phyloP scores from a whole-genome alignment of 1,140 invertebrate genomes.

The Asobara japonica region DNA sequence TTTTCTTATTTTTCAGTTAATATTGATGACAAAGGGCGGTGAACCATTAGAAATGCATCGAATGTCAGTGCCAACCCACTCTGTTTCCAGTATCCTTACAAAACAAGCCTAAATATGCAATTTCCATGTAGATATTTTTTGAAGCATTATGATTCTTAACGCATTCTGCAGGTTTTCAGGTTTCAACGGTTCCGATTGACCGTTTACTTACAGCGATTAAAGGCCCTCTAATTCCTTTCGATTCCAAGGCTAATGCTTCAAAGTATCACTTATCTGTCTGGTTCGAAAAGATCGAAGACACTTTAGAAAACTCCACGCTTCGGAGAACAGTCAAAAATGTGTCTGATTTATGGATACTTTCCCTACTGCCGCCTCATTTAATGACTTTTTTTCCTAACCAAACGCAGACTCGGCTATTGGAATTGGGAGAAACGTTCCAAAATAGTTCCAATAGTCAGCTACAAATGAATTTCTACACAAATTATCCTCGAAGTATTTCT shows the following conservation, averaged over 20 bases:
- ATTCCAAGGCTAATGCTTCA: slow-evolving; percentile 60
- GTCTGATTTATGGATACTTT: slow-evolving; percentile 65
- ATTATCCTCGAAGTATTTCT: slow-evolving; percentile 68
- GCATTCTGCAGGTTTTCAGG: slow-evolving; percentile 25
- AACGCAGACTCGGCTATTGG: slow-evolving; percentile 58
- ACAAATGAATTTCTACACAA: slow-evolving; percentile 66
- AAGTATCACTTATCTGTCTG: slow-evolving; percentile 63
- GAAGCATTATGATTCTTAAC: slow-evolving; percentile 28
- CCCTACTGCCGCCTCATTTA: slow-evolving; percentile 63
- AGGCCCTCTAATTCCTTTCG: slow-evolving; percentile 64
- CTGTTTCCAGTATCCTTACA: slow-evolving; percentile 57
- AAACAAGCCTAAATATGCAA: slow-evolving; percentile 24
- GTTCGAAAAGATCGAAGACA: slow-evolving; percentile 57
- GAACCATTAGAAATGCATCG: slow-evolving; percentile 71
- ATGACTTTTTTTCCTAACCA: slow-evolving; percentile 68
- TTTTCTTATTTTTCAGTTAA: slow-evolving; percentile 66
- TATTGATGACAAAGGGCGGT: slow-evolving; percentile 75
- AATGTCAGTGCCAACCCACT: slow-evolving; percentile 67
- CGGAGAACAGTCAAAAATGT: slow-evolving; percentile 60
- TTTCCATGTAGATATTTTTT: too few relatives aligned
- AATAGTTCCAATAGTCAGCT: slow-evolving; percentile 36
- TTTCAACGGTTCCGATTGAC: slow-evolving; percentile 16
- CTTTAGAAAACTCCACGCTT: slow-evolving; percentile 28
- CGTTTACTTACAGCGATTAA: slow-evolving; percentile 61
- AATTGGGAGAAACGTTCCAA: slow-evolving; percentile 52